A percentile compares a stretch with the other conserved stretches of the same genome.
These are phyloP conservation scores for Heliothis peltigera DNA, from an alignment of 2,888 invertebrate species.

Conservation along the genomic window DNA sequence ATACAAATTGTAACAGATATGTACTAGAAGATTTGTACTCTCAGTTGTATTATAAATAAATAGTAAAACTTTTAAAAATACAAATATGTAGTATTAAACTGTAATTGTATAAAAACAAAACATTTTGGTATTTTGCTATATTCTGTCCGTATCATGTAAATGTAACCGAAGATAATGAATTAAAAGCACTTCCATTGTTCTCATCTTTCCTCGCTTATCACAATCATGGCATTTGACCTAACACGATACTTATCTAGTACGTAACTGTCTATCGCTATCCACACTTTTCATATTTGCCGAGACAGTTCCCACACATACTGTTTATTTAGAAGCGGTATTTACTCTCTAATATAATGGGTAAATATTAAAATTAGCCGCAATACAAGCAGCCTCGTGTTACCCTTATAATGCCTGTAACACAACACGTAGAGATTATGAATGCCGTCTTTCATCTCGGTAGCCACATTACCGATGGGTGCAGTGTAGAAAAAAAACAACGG, in stretches of 20 bases:
- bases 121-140: constrained; percentile 12
- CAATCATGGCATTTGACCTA: constrained; percentile 30
- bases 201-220: constrained; percentile 50
- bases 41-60: not conserved
- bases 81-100: too few species aligned
- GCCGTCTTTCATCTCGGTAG: constrained; percentile 84
- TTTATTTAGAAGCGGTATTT: constrained; percentile 64
- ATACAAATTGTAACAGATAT: constrained; percentile 12
- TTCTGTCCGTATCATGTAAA: constrained; percentile 20
- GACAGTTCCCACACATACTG: constrained; percentile 68
- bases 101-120: too few species aligned
- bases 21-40: not conserved
- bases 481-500: constrained; percentile 68
- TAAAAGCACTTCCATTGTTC: constrained; percentile 38
- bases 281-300: constrained; percentile 50
- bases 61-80: too few species aligned
- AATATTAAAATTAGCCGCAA: constrained; percentile 79
- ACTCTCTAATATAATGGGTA: constrained; percentile 68
- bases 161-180: constrained; percentile 22
- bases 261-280: constrained; percentile 44
- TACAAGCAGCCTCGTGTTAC: constrained; percentile 76
- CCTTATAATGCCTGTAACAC: constrained; percentile 76
- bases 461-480: constrained; percentile 76
- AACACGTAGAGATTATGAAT: constrained; percentile 81
- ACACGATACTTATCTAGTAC: constrained; percentile 32